Evolutionary conservation across 2,888 invertebrate genomes (phyloP).

Genomic region (Melipona beecheii): DNA sequence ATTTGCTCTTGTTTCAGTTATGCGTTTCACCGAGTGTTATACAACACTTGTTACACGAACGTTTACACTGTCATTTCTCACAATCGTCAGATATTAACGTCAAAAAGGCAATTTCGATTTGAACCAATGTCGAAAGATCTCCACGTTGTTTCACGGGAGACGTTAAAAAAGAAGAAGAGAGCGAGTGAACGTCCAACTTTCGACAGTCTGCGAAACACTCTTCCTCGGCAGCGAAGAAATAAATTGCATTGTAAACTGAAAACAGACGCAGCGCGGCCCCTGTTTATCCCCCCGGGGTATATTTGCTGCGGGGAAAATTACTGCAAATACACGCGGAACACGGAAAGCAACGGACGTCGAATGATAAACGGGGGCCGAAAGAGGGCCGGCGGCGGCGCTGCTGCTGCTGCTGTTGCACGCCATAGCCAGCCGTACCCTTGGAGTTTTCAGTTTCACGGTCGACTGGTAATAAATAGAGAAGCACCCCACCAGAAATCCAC

Average conservation of each 20-base stretch:
- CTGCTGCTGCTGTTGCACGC: background rate
- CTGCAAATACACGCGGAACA: constrained; percentile 36
- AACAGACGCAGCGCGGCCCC: constrained; percentile 5
- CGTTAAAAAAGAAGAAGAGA: background rate
- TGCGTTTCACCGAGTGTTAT: too few relatives aligned
- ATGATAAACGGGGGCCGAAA: constrained; percentile 44
- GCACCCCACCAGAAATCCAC: constrained; percentile 34
- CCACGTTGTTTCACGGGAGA: background rate
- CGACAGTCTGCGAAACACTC: too few relatives aligned
- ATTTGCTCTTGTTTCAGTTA: too few relatives aligned
- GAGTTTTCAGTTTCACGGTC: constrained; percentile 59
- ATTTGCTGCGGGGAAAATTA: constrained; percentile 33
- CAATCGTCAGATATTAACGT: too few relatives aligned
- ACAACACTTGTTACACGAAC: too few relatives aligned
- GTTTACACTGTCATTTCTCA: too few relatives aligned
- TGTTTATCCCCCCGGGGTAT: background rate
- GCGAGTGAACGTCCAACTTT: too few relatives aligned
- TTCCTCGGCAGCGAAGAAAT: background rate
- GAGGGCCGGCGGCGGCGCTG: background rate
- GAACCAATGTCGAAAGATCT: background rate
- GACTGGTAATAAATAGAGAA: constrained; percentile 48
- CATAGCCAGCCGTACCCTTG: constrained; percentile 8
- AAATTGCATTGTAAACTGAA: constrained; percentile 11
- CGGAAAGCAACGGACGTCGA: constrained; percentile 33
- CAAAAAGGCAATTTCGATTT: too few relatives aligned